A percentile compares a stretch with the other conserved stretches of the same genome.
phyloP scores from a whole-genome alignment of 1,140 invertebrate genomes.

The Musca domestica region DNA sequence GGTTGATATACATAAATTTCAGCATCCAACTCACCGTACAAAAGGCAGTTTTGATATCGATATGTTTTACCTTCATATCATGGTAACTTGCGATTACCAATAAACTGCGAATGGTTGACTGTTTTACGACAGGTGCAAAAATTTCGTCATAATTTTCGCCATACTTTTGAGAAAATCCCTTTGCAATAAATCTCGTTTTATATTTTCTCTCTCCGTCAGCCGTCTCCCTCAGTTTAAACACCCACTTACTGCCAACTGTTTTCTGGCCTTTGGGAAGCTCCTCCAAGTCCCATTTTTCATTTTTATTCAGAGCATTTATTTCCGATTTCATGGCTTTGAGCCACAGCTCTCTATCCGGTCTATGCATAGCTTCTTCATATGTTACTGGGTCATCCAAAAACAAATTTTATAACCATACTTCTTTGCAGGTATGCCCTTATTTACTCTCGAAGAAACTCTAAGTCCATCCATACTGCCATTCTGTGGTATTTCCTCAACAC shows the following conservation, averaged over 20 bases:
- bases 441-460: slow-evolving; percentile 6
- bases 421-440: slow-evolving; percentile 13
- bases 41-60: slow-evolving; percentile 51
- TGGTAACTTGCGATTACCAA: slow-evolving; percentile 26
- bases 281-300: slow-evolving; percentile 33
- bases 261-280: slow-evolving; percentile 29
- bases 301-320: too few species aligned
- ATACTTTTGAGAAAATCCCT: too few species aligned
- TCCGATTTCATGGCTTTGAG: slow-evolving; percentile 33
- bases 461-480: neutral
- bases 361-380: slow-evolving; percentile 16
- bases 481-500: neutral
- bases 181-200: slow-evolving; percentile 37
- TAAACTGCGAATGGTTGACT: slow-evolving; percentile 33
- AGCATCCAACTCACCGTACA: slow-evolving; percentile 52
- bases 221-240: slow-evolving; percentile 34
- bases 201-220: slow-evolving; percentile 28
- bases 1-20: slow-evolving; percentile 47
- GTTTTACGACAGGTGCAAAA: too few species aligned
- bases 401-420: slow-evolving; percentile 7
- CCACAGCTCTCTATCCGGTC: slow-evolving; percentile 28
- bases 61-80: slow-evolving; percentile 30
- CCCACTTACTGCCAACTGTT: slow-evolving; percentile 29
- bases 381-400: neutral
- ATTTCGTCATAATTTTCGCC: too few species aligned